These are phyloP conservation scores for Dipodomys spectabilis DNA, from an alignment of 2,113 vertebrate species.

Conservation along the genomic window DNA sequence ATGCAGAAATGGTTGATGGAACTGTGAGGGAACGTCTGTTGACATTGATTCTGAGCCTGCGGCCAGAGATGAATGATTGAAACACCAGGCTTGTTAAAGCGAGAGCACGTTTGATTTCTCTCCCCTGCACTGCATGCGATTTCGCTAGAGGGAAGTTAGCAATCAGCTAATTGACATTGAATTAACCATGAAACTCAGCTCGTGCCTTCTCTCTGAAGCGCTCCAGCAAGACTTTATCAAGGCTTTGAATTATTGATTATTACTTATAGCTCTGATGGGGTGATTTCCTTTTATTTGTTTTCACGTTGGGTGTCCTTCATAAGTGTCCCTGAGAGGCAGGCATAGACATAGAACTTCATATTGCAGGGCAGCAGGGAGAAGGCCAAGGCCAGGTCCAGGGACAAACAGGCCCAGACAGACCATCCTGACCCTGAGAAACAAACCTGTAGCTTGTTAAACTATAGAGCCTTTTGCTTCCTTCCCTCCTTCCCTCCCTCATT, in stretches of 20 bases:
- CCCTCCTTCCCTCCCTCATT: too few species aligned
- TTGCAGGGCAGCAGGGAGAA: neutral
- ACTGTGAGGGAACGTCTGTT: constrained; percentile 96
- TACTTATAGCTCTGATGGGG: constrained; percentile 86
- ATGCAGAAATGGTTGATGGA: constrained; percentile 94
- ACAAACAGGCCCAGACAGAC: neutral
- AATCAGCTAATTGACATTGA: constrained; percentile 99
- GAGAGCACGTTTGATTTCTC: constrained; percentile 96
- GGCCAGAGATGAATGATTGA: constrained; percentile 98
- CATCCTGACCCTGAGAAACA: constrained; percentile 6
- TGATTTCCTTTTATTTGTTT: constrained; percentile 87
- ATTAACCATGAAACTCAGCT: constrained; percentile 99
- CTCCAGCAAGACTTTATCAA: constrained; percentile 88
- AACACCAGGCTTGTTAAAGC: constrained; percentile 95
- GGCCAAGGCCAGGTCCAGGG: neutral
- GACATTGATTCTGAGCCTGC: constrained; percentile 94
- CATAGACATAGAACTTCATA: neutral
- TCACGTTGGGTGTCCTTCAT: constrained; percentile 85
- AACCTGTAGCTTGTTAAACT: neutral
- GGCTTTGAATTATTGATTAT: constrained; percentile 91
- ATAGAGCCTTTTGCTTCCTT: neutral
- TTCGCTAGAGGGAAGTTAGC: constrained; percentile 98
- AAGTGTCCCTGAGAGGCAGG: constrained; percentile 76
- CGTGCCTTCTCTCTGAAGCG: constrained; percentile 92
- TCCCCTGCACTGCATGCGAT: constrained; percentile 91